phyloP scores from a whole-genome alignment of 2,113 vertebrate genomes.

The Pangasianodon hypophthalmus region DNA sequence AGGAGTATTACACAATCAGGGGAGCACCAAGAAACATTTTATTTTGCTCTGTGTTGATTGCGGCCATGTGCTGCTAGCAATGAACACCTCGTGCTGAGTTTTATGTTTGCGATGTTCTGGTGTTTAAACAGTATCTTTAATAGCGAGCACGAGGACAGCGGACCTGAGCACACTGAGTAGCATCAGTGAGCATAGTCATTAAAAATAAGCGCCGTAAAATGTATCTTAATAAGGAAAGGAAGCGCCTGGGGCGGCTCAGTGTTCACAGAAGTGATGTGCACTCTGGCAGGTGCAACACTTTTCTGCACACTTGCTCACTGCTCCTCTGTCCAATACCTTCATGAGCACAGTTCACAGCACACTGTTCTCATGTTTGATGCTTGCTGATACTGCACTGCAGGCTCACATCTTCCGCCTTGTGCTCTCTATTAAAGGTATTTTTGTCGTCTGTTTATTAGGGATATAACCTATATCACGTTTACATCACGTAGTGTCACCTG shows the following conservation, averaged over 20 bases:
- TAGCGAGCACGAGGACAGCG: background rate
- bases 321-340: background rate
- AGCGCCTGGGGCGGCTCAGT: background rate
- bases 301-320: background rate
- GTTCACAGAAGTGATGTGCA: background rate
- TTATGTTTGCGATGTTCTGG: background rate
- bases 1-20: background rate
- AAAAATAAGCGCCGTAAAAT: background rate
- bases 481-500: background rate
- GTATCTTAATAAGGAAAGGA: background rate
- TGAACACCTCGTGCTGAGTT: background rate
- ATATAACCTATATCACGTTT: background rate
- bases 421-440: background rate
- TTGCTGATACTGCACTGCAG: too few species aligned
- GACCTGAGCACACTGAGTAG: background rate
- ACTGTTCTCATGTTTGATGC: background rate
- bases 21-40: background rate
- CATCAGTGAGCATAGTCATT: background rate
- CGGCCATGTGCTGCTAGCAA: background rate
- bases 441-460: background rate
- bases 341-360: background rate
- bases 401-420: background rate
- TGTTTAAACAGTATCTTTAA: background rate
- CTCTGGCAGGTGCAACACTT: background rate
- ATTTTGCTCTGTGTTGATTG: background rate